phyloP scores from a whole-genome alignment of 2,797 vertebrate genomes.

The Enteromius fasciolatus region DNA sequence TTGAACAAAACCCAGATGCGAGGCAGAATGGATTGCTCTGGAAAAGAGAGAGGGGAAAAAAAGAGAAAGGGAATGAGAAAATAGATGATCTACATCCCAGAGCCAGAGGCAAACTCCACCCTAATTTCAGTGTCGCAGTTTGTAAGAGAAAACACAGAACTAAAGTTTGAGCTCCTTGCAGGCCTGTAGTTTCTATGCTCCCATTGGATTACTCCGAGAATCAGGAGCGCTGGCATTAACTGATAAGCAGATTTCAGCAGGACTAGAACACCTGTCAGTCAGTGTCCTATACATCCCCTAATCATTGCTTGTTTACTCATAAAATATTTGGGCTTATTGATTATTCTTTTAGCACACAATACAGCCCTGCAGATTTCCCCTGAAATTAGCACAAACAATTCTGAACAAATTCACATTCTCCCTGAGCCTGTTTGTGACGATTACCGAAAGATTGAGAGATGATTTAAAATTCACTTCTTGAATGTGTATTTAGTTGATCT shows the following conservation, averaged over 20 bases:
- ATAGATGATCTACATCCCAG: constrained; percentile 66
- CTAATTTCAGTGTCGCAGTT: constrained; percentile 60
- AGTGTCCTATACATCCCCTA: background rate
- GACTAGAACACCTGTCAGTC: constrained; percentile 23
- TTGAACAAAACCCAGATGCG: constrained; percentile 61
- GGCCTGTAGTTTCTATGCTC: background rate
- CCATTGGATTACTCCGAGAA: constrained; percentile 1
- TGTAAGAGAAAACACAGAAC: constrained; percentile 47
- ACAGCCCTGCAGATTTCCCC: background rate
- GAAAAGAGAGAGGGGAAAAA: constrained; percentile 45
- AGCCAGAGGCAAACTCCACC: constrained; percentile 60
- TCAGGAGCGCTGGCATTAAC: constrained; percentile 29
- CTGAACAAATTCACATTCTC: background rate
- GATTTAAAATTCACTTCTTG: background rate
- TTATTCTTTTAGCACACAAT: background rate
- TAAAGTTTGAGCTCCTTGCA: constrained; percentile 35
- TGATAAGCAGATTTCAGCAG: constrained; percentile 35
- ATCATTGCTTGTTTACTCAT: constrained; percentile 1
- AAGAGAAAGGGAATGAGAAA: constrained; percentile 60
- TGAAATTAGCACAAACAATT: background rate
- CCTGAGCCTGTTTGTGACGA: background rate
- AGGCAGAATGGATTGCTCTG: constrained; percentile 54
- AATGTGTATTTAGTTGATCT: background rate
- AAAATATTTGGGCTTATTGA: background rate
- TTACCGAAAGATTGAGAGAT: no score